phyloP scores from a whole-genome alignment of 2,888 invertebrate genomes.

The Ormyrus rosae region DNA sequence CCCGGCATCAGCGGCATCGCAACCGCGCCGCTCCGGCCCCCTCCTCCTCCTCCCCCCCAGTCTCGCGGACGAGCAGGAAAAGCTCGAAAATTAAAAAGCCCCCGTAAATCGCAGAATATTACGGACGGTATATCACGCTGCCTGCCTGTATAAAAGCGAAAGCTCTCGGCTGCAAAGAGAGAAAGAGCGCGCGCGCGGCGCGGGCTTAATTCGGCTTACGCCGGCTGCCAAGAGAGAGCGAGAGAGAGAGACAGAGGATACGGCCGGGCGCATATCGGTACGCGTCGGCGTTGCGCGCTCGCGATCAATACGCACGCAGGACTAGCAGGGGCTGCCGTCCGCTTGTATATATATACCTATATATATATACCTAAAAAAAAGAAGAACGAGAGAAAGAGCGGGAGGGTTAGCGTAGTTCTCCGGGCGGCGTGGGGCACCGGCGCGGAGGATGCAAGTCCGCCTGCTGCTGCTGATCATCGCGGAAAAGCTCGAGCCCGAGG shows the following conservation, averaged over 20 bases:
- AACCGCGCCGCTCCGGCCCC: too few relatives aligned
- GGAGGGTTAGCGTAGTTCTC: background rate
- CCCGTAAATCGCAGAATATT: constrained; percentile 57
- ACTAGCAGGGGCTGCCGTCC: constrained; percentile 15
- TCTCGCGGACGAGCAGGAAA: constrained; percentile 36
- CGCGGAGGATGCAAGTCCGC: background rate
- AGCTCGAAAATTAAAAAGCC: constrained; percentile 58
- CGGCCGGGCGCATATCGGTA: constrained; percentile 46
- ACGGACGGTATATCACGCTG: constrained; percentile 53
- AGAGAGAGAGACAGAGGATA: constrained; percentile 30
- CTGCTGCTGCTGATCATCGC: constrained; percentile 36
- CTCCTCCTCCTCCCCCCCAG: background rate
- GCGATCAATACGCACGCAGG: constrained; percentile 51
- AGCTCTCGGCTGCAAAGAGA: constrained; percentile 30
- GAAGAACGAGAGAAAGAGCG: constrained; percentile 39
- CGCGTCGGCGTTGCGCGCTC: constrained; percentile 22
- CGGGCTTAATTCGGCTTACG: constrained; percentile 56
- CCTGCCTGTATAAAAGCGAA: constrained; percentile 28
- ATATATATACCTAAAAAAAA: constrained; percentile 32
- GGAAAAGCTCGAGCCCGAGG: constrained; percentile 51
- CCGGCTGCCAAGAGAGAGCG: constrained; percentile 30
- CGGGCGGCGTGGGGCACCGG: background rate
- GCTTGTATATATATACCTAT: constrained; percentile 12
- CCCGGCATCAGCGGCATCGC: background rate
- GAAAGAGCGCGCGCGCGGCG: constrained; percentile 7